Evolutionary conservation across 2,113 vertebrate genomes (phyloP), one percentile per base, ranked within the genome.

Genomic region (Felis catus): DNA sequence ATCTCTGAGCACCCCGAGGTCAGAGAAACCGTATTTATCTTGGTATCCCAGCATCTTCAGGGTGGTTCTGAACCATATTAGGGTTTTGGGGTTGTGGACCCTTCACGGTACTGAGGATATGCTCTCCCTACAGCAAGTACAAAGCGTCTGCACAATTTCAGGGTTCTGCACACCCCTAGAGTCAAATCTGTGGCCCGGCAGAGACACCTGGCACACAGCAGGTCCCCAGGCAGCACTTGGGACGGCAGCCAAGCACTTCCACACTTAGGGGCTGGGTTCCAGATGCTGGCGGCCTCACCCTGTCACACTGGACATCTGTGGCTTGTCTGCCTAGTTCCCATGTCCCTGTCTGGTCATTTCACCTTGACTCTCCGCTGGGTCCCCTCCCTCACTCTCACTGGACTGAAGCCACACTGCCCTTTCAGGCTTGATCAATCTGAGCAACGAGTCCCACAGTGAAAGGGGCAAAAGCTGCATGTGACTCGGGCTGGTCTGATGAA

Each of bases 41-140:
- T 29, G 51, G 33, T 2, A 27, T 29, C 23, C 53, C 11, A 29
- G 81, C 19, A 12, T n/a, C 29, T 55, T 29, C 29, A 29, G 8
- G 36, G 12, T 1, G 51, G 45, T 51, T 58, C 73, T 61, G 39
- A 51, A 53, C 25, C 0, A 0, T 4, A 25, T 55, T 21, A 55
- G 82, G 63, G 36, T 39, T 10, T 76, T 1, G 61, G 58, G 79
- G 39, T 6, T 27, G 58, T 21, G 73, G 93, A n/a, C 31, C 1
- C 19, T 45, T 29, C 3, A 55, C 13, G 23, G 9, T 45, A 23
- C 80, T 18, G 65, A 86, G 23, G 39, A 53, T 13, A 8, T 15
- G 19, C 63, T 71, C 13, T 91, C 41, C 13, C 16, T 9, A 27
- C 0, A 41, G 16, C 48, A 93, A 58, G 58, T 2, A 80, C 71